Conservation (phyloP, 2,113 vertebrate genomes). For the Leptobrachium ailaonicum region DNA sequence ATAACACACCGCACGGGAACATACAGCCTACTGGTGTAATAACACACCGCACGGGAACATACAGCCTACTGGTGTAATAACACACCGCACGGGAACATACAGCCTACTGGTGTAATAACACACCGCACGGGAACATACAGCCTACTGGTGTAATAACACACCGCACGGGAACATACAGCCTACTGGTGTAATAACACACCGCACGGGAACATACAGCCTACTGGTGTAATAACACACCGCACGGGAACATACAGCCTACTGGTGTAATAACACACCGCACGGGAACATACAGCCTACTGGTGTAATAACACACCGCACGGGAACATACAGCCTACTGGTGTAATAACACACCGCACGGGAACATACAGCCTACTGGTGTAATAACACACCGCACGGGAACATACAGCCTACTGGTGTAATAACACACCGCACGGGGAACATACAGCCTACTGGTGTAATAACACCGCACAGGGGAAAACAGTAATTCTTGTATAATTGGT, state of each 20-base stretch:
- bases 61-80: no score
- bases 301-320: not conserved
- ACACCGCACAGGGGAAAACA: not conserved
- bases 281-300: not conserved
- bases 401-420: not conserved
- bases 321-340: not conserved
- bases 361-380: not conserved
- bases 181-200: not conserved
- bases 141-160: not conserved
- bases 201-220: not conserved
- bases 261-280: not conserved
- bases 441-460: not conserved
- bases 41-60: no score
- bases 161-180: not conserved
- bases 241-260: not conserved
- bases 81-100: no score
- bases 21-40: not conserved
- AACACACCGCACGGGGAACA: not conserved
- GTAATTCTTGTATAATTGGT: no score
- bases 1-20: not conserved
- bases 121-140: no score
- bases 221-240: not conserved
- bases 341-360: not conserved
- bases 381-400: not conserved
- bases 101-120: no score